phyloP scores from a whole-genome alignment of 2,113 vertebrate species.

The Pelodiscus sinensis region DNA sequence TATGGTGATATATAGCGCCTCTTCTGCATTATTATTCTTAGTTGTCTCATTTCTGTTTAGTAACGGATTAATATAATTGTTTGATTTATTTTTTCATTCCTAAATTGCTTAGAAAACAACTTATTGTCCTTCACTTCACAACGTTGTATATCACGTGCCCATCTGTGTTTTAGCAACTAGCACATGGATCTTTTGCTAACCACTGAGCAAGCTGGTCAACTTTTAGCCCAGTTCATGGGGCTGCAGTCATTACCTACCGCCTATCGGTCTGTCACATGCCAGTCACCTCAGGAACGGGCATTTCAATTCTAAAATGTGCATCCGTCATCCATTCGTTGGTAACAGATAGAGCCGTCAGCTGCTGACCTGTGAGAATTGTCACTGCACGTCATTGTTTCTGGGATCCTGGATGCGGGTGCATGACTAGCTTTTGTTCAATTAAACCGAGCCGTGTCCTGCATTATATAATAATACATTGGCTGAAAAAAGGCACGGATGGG shows the following conservation, averaged over 20 bases:
- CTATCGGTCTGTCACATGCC: neutral
- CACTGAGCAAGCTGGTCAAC: fast-evolving
- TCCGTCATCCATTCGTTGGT: neutral
- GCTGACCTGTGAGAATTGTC: fast-evolving
- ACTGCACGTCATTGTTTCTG: neutral
- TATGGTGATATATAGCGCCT: neutral
- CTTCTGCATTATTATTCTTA: neutral
- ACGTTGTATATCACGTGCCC: neutral
- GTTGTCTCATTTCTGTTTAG: neutral
- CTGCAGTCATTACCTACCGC: fast-evolving
- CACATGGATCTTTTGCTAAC: neutral
- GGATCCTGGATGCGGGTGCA: neutral
- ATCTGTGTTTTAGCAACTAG: neutral
- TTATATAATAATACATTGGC: neutral
- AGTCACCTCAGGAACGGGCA: fast-evolving
- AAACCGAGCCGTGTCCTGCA: neutral
- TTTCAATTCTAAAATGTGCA: neutral
- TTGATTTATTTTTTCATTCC: neutral
- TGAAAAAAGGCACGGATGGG: neutral
- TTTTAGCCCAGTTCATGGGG: neutral
- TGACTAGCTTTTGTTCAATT: neutral
- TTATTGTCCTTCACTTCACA: neutral
- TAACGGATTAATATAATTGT: neutral
- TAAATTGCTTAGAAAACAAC: neutral
- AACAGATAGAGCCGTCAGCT: fast-evolving